These are phyloP conservation scores for Hydrozoanthus tunicans DNA, from an alignment of 64 coral and sea anemone genomes.

Conservation along the genomic window DNA sequence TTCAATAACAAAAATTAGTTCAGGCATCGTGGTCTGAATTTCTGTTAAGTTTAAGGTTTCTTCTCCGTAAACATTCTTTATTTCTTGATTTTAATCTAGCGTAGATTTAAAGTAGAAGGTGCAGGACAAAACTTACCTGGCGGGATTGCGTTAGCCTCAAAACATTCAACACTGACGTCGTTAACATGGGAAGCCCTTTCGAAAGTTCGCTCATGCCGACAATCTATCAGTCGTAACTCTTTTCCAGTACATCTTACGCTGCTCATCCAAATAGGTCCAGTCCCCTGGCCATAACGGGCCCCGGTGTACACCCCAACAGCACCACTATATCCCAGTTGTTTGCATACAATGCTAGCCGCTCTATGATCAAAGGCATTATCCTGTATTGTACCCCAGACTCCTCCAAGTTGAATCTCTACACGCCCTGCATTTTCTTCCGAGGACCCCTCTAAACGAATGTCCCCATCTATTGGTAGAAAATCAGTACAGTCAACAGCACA, in stretches of 20 bases:
- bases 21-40: too few species aligned
- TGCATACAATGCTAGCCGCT: not conserved
- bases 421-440: not conserved
- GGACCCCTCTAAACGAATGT: not conserved
- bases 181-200: too few species aligned
- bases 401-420: constrained; percentile 9
- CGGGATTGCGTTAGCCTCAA: too few species aligned
- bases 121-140: too few species aligned
- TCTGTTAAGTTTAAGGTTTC: too few species aligned
- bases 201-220: too few species aligned
- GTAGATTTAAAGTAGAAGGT: too few species aligned
- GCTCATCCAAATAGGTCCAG: constrained; percentile 23
- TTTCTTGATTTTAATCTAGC: too few species aligned
- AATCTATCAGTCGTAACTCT: not conserved
- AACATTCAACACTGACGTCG: too few species aligned
- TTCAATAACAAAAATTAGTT: too few species aligned
- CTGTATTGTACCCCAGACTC: constrained; percentile 33
- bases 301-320: not conserved
- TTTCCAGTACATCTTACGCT: constrained; percentile 19
- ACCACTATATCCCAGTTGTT: constrained; percentile 9
- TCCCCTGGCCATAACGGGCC: constrained; percentile 24
- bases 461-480: not conserved
- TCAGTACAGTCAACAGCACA: not conserved
- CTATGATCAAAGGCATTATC: constrained; percentile 5
- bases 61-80: too few species aligned